Evolutionary conservation across 2,888 invertebrate genomes (phyloP), one percentile per base, ranked within the genome.

Genomic region (Microchrysa polita): DNA sequence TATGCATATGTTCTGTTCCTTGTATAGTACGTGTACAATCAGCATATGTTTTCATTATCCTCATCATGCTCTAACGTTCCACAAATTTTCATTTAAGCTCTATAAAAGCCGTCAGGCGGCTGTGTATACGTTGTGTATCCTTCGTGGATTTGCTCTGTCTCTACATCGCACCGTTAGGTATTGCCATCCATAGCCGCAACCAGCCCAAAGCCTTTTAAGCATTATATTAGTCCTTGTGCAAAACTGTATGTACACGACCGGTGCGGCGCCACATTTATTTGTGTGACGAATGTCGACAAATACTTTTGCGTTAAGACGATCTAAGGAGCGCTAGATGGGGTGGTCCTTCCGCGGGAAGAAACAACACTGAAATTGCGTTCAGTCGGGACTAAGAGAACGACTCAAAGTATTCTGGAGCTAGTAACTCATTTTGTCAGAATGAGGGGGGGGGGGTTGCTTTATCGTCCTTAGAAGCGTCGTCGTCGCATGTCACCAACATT

Each of bases 11-110:
- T 48, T 12, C 5, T 48, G 48, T 48, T 48, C n/a, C 48, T 48
- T 34, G 14, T 22, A 61, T 34, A 40, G 14, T 9, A 60, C 60
- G 20, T 60, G 34, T 20, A 55, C 55, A 48, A 65, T 65, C 65
- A 52, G 63, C 73, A 73, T 73, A 60, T 73, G 73, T 73, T 73
- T 73, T 73, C 73, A 73, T 73, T 73, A 73, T 73, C 61, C 52
- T 73, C 63, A 60, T 53, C 53, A 73, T 23, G 44, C 60, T 14
- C n/a, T n/a, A 9, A 7, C 16, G 40, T 44, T 55, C 42, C 69
- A 69, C 69, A 69, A 69, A 69, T 69, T 69, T 69, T 55, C 69
- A 69, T 69, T 69, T 55, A 69, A 57, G 57, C 69, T 42, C 16
- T 9, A 20, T 10, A 40, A 69, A 69, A 69, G 22, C 65, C 48